Conservation (phyloP, 1,140 invertebrate species). For the Heliconius hewitsoni region DNA sequence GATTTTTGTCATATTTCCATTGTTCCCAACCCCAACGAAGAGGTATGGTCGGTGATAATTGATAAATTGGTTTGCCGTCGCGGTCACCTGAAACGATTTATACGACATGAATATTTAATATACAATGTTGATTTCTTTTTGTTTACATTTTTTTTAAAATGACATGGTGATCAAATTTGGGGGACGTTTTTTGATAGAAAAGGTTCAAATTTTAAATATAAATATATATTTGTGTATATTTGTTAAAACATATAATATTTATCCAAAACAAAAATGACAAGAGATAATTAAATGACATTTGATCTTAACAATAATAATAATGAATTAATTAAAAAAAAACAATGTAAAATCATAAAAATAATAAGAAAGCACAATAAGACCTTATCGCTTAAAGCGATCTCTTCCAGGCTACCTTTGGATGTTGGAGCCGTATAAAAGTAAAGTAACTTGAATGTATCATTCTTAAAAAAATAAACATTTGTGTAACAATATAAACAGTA, state of each 20-base stretch:
- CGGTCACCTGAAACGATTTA: conserved; percentile 57
- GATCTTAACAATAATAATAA: too few species aligned
- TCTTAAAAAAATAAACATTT: not conserved
- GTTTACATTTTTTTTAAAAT: not conserved
- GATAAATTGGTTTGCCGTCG: conserved; percentile 77
- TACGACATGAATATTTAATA: conserved; percentile 11
- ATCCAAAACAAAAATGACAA: too few species aligned
- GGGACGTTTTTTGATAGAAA: too few species aligned
- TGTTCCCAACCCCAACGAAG: conserved; percentile 45
- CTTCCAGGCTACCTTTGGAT: too few species aligned
- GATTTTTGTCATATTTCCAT: conserved; percentile 76
- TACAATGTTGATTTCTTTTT: conserved; percentile 1
- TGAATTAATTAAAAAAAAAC: too few species aligned
- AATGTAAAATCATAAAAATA: too few species aligned
- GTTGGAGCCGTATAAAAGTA: too few species aligned
- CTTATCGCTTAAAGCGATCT: too few species aligned
- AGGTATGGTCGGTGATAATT: conserved; percentile 71
- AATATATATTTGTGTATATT: not conserved
- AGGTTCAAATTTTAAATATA: too few species aligned
- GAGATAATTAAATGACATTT: too few species aligned
- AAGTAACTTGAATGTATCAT: not conserved
- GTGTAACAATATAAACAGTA: not conserved
- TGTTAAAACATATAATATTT: not conserved
- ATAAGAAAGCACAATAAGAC: too few species aligned
- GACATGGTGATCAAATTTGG: not conserved